Evolutionary conservation across 2,888 invertebrate species (phyloP), one percentile per base, ranked within the genome.

Genomic region (Dicyrtoma fusca): DNA sequence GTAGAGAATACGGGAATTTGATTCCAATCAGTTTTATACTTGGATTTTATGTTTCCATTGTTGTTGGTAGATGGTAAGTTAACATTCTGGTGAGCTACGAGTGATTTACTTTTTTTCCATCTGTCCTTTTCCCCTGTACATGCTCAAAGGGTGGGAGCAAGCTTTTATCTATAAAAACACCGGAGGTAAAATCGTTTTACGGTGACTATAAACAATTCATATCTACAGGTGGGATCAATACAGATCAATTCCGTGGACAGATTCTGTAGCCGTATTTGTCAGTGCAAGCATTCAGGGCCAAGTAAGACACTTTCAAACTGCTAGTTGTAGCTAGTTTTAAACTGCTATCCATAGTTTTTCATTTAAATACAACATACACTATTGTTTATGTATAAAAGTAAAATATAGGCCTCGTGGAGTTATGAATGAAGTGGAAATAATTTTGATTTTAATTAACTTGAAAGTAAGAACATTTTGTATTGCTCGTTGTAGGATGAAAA

Each of bases 21-120:
- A 95, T 96, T 81, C 96, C 96, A 14, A 84, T 96, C 77, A 94
- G 95, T 5, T 96, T 96, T 84, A 94, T 96, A 74, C 87, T 96
- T 80, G 95, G 96, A 80, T 96, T 96, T 86, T 96, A 95, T 85
- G 95, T 96, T 68, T 90, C 92, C 8, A 90, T 95, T 79, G 94
- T 96, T 64, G 94, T 95, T 90, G 91, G 91, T 72, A 88, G 96
- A 81, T 96, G 95, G 95, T 71, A 47, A 71, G 71, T 59, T n/a
- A n/a, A n/a, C n/a, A n/a, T n/a, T n/a, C n/a, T n/a, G n/a, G n/a
- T n/a, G n/a, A n/a, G n/a, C n/a, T n/a, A n/a, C n/a, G n/a, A n/a
- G n/a, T n/a, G n/a, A n/a, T n/a, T n/a, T n/a, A n/a, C n/a, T n/a
- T n/a, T n/a, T n/a, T n/a, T n/a, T n/a, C n/a, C n/a, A n/a, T n/a